Conservation (phyloP, 1,140 invertebrate species). For the Pseudoatta argentina region DNA sequence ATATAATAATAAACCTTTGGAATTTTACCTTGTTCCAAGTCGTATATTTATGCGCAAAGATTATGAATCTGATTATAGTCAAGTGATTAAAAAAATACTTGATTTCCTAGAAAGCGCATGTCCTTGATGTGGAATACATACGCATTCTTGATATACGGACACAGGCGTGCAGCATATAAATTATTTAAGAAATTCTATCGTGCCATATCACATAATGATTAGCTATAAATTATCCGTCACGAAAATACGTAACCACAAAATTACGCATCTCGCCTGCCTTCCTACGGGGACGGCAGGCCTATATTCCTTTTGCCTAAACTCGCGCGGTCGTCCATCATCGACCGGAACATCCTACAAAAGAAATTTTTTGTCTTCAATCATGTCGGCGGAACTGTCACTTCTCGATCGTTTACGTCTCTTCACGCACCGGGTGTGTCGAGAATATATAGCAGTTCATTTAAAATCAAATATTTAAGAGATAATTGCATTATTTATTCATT, state of each 20-base stretch:
- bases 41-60: conserved; percentile 31
- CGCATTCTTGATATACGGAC: conserved; percentile 48
- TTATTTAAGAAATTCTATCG: conserved; percentile 77
- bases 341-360: conserved; percentile 42
- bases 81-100: conserved; percentile 46
- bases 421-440: conserved; percentile 25
- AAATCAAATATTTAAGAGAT: conserved; percentile 17
- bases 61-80: conserved; percentile 68
- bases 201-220: conserved; percentile 70
- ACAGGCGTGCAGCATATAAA: conserved; percentile 69
- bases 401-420: conserved; percentile 23
- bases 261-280: conserved; percentile 17
- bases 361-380: conserved; percentile 58
- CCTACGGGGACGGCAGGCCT: background rate
- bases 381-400: conserved; percentile 54
- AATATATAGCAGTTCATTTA: background rate
- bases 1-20: conserved; percentile 29
- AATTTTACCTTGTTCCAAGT: conserved; percentile 66
- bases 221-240: conserved; percentile 70
- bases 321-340: conserved; percentile 65
- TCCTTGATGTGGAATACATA: background rate
- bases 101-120: conserved; percentile 65
- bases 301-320: conserved; percentile 73
- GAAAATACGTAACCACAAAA: conserved; percentile 73
- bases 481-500: conserved; percentile 56